Percentiles rank a stretch among this genome's conserved stretches.
phyloP scores from a whole-genome alignment of 2,113 vertebrate genomes.

The Gorsachius goisagi region DNA sequence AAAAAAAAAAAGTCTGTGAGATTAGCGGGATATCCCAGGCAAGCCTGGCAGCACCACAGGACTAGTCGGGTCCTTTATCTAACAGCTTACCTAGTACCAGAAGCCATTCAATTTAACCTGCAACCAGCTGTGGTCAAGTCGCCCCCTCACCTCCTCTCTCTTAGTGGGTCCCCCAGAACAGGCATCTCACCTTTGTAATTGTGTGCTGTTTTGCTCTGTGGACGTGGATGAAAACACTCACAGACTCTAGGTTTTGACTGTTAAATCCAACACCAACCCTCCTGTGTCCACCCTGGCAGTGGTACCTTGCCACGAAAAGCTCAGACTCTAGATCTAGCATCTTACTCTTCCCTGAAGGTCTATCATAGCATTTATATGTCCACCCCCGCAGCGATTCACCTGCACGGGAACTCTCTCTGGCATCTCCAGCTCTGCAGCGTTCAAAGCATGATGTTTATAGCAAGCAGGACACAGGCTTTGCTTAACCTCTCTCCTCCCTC shows the following conservation, averaged over 20 bases:
- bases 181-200: neutral
- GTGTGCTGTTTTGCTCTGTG: neutral
- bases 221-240: rapidly evolving
- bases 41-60: neutral
- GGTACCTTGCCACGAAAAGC: neutral
- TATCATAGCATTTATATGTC: rapidly evolving
- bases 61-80: neutral
- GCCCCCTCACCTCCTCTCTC: neutral
- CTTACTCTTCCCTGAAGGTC: neutral
- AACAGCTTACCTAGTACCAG: neutral
- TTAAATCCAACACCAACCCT: neutral
- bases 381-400: neutral
- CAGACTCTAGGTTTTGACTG: neutral
- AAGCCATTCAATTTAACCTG: neutral
- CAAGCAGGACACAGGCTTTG: neutral
- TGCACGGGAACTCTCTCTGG: neutral
- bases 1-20: neutral
- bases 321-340: neutral
- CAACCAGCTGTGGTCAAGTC: neutral
- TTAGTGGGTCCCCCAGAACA: neutral
- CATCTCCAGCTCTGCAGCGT: neutral
- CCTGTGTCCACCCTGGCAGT: neutral
- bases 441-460: neutral
- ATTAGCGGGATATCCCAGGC: neutral
- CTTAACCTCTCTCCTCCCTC: neutral